Evolutionary conservation across 92 coral and sea anemone species (phyloP), one percentile per base, ranked within the genome.

Genomic region (Heliopora coerulea): DNA sequence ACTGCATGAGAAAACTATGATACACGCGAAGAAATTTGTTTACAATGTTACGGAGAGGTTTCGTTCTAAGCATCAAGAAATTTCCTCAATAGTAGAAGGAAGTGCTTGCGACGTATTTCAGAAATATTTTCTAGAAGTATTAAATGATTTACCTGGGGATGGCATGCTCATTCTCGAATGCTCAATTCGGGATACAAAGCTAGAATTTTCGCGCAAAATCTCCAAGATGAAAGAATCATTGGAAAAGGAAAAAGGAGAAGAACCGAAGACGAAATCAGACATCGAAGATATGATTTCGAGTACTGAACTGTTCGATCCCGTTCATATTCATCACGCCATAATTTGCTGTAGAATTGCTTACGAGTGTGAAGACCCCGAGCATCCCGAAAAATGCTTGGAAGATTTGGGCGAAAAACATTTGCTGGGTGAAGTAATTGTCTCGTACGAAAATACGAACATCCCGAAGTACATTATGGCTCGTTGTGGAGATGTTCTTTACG

Each of bases 291-390:
- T 59, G 65, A 59, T 59, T 59, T 59, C 65, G 39, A 4, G 28
- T 5, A n/a, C 65, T 1, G 65, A 59, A 2, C 28, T 59, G 39
- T 24, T 28, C 20, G 40, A 59, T 24, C 65, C 65, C 4, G 23
- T 59, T 59, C 65, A 59, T 21, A 25, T 59, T 39, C 65, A 59
- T 24, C 65, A 59, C 23, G 65, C 65, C 4, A 25, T 59, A 59
- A 35, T 59, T n/a, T 59, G 65, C 39, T 59, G 65, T 19, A 30
- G 39, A 59, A 19, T 59, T 59, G 65, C 65, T 14, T 59, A 59
- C 39, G 40, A 59, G 17, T 59, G 65, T 59, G 18, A 59, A 59
- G 40, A 59, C 11, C 65, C 65, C 1, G 39, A 59, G 20, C 39
- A 59, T 34, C 33, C 20, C 15, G 31, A 59, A 15, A 59, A 28